A percentile compares a stretch with the other conserved stretches of the same genome.
These are phyloP conservation scores for Philonicus albiceps DNA, from an alignment of 2,888 invertebrate genomes.

Conservation along the genomic window DNA sequence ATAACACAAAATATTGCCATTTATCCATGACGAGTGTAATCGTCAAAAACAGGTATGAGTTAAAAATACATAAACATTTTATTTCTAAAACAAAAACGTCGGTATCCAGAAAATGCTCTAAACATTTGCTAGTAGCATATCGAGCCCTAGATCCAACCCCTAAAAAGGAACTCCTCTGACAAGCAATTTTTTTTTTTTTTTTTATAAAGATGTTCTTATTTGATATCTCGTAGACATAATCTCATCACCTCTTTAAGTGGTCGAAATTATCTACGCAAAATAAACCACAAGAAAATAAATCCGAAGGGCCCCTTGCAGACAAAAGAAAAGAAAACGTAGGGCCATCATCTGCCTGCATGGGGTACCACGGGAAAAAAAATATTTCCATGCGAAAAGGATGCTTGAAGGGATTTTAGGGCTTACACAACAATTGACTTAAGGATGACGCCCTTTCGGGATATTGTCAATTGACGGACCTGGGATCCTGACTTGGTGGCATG, in stretches of 20 bases:
- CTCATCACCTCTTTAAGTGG: slow-evolving; percentile 20
- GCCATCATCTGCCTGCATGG: background rate
- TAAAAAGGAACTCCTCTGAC: background rate
- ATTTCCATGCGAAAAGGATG: slow-evolving; percentile 11
- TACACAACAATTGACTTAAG: slow-evolving; percentile 45
- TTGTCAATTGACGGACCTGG: slow-evolving; percentile 41
- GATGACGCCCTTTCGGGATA: slow-evolving; percentile 44
- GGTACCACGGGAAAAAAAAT: background rate
- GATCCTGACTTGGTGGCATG: slow-evolving; percentile 14
- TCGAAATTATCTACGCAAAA: slow-evolving; percentile 39
- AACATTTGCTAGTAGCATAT: background rate
- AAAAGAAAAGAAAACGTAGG: background rate
- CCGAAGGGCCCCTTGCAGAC: slow-evolving; percentile 11
- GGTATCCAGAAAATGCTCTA: too few relatives aligned
- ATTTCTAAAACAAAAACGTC: too few relatives aligned
- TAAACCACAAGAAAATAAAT: slow-evolving; percentile 22
- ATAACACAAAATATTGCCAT: too few relatives aligned
- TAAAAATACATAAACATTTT: too few relatives aligned
- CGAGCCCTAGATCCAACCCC: background rate
- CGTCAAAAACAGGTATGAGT: too few relatives aligned
- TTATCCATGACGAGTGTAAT: too few relatives aligned
- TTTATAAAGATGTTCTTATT: background rate
- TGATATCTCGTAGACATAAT: background rate
- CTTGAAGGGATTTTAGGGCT: slow-evolving; percentile 36
- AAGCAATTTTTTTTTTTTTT: background rate